These are phyloP conservation scores for Collichthys lucidus DNA, from an alignment of 2,113 vertebrate species.

Conservation along the genomic window DNA sequence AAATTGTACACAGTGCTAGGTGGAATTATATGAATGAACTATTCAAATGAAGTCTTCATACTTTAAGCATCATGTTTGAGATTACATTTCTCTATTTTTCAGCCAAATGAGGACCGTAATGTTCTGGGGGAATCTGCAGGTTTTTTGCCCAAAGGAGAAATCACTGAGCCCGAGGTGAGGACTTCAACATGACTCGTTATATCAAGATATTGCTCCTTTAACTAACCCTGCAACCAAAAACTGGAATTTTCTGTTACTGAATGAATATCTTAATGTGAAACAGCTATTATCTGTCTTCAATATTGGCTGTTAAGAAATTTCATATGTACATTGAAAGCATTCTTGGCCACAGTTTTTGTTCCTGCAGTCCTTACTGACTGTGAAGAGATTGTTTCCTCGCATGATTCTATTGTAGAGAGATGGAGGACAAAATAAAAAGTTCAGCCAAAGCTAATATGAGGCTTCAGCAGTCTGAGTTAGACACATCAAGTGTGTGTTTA, in stretches of 20 bases:
- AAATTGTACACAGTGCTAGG: rapidly evolving
- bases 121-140: constrained; percentile 91
- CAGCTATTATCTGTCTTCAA: neutral
- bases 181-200: neutral
- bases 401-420: neutral
- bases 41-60: neutral
- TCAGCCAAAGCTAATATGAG: neutral
- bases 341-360: neutral
- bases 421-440: neutral
- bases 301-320: neutral
- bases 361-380: neutral
- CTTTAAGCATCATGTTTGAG: neutral
- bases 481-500: neutral
- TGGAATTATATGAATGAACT: neutral
- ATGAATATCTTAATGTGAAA: neutral
- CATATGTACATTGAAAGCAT: neutral
- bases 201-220: neutral
- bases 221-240: neutral
- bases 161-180: constrained; percentile 78
- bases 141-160: constrained; percentile 80
- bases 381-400: neutral
- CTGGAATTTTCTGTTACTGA: neutral
- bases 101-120: constrained; percentile 95
- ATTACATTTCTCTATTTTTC: neutral
- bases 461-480: neutral